These are phyloP conservation scores for Metallyticus violacea DNA, from an alignment of 2,888 invertebrate species.

Conservation along the genomic window DNA sequence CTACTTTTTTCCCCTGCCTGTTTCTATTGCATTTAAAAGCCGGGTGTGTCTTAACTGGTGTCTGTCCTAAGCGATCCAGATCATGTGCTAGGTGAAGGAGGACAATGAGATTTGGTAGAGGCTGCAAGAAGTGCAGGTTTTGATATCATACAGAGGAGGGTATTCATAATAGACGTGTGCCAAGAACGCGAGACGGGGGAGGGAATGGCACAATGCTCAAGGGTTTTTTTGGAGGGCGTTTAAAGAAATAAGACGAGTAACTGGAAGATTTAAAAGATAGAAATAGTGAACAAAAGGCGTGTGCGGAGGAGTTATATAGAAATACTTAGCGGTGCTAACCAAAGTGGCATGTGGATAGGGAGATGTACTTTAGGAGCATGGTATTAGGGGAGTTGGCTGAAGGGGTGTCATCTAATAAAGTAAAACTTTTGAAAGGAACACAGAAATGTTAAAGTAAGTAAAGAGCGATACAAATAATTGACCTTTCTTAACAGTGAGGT, in stretches of 20 bases:
- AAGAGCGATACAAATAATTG: too few relatives aligned
- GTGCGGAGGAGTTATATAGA: not conserved
- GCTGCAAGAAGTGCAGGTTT: not conserved
- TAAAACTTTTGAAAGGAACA: not conserved
- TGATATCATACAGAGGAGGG: too few relatives aligned
- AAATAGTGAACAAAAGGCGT: not conserved
- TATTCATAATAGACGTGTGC: not conserved
- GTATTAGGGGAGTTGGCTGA: not conserved
- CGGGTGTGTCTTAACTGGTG: not conserved
- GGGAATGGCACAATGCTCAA: not conserved
- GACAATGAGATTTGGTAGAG: not conserved
- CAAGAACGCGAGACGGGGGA: not conserved
- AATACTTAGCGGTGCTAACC: not conserved
- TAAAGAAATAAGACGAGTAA: not conserved
- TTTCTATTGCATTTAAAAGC: not conserved
- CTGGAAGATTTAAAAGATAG: not conserved
- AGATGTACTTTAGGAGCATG: not conserved
- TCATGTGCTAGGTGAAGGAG: not conserved
- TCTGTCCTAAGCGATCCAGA: not conserved
- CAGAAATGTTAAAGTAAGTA: too few relatives aligned
- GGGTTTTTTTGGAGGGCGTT: not conserved
- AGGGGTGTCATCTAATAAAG: not conserved
- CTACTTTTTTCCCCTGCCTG: not conserved
- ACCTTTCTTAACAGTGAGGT: too few relatives aligned
- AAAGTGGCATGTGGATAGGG: too few relatives aligned